Base-by-base conservation (phyloP, 2,797 vertebrate species). In the Mus minutoides region DNA sequence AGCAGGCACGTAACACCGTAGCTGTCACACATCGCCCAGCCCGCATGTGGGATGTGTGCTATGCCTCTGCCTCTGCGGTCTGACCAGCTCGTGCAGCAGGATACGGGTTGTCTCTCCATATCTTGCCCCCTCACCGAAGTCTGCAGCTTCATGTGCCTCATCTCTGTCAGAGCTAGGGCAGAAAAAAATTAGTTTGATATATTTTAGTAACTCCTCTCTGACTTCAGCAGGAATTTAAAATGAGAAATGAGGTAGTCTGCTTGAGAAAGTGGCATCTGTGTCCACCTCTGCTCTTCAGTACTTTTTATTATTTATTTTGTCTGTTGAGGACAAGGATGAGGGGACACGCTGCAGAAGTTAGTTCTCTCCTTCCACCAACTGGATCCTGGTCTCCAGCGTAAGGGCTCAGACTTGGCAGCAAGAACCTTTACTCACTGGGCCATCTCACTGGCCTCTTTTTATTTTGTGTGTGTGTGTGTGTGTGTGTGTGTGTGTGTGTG, bases 21-120 rank as follows among this genome's bases (percentile, higher is more conserved):
- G 60, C 2, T 34, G 40, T 64, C 82, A 49, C 6, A 2, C 37
- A 34, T 12, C 13, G 49, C 16, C 46, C 6, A 64, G 14, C 0
- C 40, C 56, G 21, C 56, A 16, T 54, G 14, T 54, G 31, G 77
- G 62, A 6, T 19, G 0, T 0, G 43, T 2, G 90, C 96, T 94
- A 84, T 0, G 69, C 88, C 49, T 96, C 43, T 77, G 84, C 95
- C 96, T 97, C 78, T 22, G 76, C 92, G 95, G 40, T 26, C 11
- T 1, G 34, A 29, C 43, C 31, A 6, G 3, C 12, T 40, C 11
- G 3, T 10, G 4, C 0, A 10, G 3, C 31, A 26, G 40, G 46
- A 40, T 2, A 3, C 2, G 2, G 6, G 34, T 6, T 31, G 24
- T 9, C 10, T 2, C 62, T 69, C 37, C 21, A 21, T 6, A 0